Base-by-base conservation (phyloP, 1,140 invertebrate genomes). In the Semibalanus balanoides region DNA sequence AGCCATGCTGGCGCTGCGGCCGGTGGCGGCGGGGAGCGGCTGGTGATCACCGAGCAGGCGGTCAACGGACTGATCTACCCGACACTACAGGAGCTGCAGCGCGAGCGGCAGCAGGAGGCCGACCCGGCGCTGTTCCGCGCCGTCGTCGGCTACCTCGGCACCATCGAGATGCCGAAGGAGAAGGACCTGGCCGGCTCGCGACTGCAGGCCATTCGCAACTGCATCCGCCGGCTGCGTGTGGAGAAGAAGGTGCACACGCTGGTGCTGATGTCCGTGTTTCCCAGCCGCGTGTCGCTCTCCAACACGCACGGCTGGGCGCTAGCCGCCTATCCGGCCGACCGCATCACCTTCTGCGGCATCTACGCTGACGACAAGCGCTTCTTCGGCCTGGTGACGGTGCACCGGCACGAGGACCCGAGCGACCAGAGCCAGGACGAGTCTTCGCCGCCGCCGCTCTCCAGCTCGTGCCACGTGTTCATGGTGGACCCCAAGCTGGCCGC, bases 401-500 rank as follows among this genome's bases (percentile, higher is more conserved):
- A 91, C 14, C 80, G 30, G 74, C 30, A 79, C 74, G 75, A 77
- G 19, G 80, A 78, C n/a, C 79, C 75, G 78, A 81, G 83, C 75
- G 79, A 80, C 51, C 76, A 78, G 40, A 80, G 76, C 78, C 80
- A 79, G 22, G 79, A 79, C 70, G 79, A 40, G 78, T 7, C 76
- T 76, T 19, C 77, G 78, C n/a, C 72, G 40, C 51, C 72, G 35
- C 19, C 73, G 70, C 27, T 75, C 31, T 35, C 74, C 1, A 93
- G 93, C 82, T 96, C 94, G 69, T 97, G 95, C 82, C 95, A 98
- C 83, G 93, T 97, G 0, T 98, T 98, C 83, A 94, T 93, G 78
- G 91, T 96, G 27, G 93, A 97, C 81, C 89, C 92, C 0, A 90
- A 93, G 81, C 84, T 94, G 70, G 88, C 89, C 0, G 81, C 84